Evolutionary conservation across 2,797 vertebrate species (phyloP).

Genomic region (Limnodromus scolopaceus): DNA sequence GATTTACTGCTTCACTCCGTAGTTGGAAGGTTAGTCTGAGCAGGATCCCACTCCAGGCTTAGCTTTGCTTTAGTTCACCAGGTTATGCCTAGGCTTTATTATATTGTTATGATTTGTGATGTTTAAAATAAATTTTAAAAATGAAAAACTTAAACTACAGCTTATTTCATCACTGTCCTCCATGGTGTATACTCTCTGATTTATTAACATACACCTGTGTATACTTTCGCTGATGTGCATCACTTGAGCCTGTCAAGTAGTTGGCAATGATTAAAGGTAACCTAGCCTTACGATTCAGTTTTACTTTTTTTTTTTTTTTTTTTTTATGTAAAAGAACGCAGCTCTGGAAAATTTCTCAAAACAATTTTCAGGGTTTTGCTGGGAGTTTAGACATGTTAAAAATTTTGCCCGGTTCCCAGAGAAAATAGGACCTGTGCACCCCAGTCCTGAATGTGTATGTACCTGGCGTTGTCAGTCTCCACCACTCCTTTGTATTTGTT

Average conservation of each 20-base stretch:
- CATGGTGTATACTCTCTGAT: rapidly evolving
- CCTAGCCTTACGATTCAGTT: background rate
- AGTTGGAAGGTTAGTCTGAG: background rate
- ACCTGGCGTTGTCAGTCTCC: background rate
- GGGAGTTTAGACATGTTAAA: background rate
- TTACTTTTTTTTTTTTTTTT: too few relatives aligned
- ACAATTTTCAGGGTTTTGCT: background rate
- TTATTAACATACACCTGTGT: background rate
- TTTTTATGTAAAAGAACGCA: background rate
- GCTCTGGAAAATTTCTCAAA: background rate
- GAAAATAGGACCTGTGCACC: background rate
- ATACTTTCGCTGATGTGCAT: background rate
- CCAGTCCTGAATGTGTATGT: background rate
- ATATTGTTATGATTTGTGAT: background rate
- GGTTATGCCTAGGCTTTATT: background rate
- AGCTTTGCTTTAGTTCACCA: background rate
- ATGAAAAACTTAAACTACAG: background rate
- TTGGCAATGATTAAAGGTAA: background rate
- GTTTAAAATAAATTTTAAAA: background rate
- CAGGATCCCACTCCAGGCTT: background rate
- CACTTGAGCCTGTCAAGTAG: background rate
- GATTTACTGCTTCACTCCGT: background rate
- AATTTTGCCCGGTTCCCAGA: background rate
- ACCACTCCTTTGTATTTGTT: background rate
- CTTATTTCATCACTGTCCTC: background rate